Base-by-base conservation (phyloP, 2,888 invertebrate species). In the Ophraella communa region DNA sequence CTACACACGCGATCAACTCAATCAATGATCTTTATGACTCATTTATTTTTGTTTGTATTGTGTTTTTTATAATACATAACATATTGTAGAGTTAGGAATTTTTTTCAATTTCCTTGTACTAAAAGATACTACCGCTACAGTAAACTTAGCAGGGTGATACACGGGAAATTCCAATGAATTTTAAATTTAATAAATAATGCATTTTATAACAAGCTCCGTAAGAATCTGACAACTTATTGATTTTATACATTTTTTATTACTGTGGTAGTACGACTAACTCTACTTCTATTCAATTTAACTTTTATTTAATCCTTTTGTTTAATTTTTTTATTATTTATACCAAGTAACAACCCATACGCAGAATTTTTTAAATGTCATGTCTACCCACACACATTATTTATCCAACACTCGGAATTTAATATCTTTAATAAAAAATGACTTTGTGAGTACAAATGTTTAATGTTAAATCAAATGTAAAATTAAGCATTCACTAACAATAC, bases 1-100 rank as follows among this genome's bases (percentile, higher is more conserved):
- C 14, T 4, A 42, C 17, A 49, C 57, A 57, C 57, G 57, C 57
- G 33, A 57, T 35, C 30, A 35, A 49, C 30, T 18, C 23, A 57
- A 57, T 57, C 57, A 57, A 57, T 57, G 47, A 57, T 49, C 49
- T 47, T 23, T 14, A 20, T 57, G 57, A 57, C 57, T 57, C 57
- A 57, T 27, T 47, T 57, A 57, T 44, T 57, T 57, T 49, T 47
- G 21, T 47, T 47, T 47, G 47, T 47, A 47, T 47, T 47, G 47
- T 45, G 7, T 42, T n/a, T 44, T 8, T 21, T 47, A 47, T 47
- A 21, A 21, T 23, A n/a, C 11, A 45, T 21, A 42, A 42, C 14
- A 39, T 47, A 21, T 21, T 47, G 14, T 47, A n/a, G 21, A 11
- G 47, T 17, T n/a, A 21, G 47, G 47, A 47, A 47, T 21, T 14